These are phyloP conservation scores for Chrysochloris asiatica DNA, from an alignment of 2,113 vertebrate genomes.

Conservation along the genomic window DNA sequence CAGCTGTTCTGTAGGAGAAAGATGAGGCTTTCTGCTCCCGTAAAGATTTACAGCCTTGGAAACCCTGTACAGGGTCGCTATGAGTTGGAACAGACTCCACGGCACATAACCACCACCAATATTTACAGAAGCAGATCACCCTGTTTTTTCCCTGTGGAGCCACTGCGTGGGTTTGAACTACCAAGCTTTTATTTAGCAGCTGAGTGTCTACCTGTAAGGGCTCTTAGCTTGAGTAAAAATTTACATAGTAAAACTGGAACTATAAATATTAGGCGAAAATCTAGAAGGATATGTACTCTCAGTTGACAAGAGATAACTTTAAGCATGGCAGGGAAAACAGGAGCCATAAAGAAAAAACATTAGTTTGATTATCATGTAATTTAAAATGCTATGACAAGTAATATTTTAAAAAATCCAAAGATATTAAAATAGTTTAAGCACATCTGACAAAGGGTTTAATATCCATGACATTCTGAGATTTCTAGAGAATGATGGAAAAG, in stretches of 20 bases:
- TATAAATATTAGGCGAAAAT: neutral
- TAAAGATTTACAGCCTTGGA: too few species aligned
- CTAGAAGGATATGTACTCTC: neutral
- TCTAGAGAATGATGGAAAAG: neutral
- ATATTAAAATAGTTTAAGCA: neutral
- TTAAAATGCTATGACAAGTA: too few species aligned
- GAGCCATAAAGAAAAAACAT: neutral
- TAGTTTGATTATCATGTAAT: neutral
- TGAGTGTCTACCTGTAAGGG: neutral
- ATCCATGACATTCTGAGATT: neutral
- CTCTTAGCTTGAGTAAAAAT: conserved; percentile 26
- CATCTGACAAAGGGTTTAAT: neutral
- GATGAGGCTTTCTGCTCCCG: too few species aligned
- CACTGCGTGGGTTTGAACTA: neutral
- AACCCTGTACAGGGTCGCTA: too few species aligned
- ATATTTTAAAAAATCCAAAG: too few species aligned
- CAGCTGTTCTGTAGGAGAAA: too few species aligned
- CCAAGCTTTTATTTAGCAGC: neutral
- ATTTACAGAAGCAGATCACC: neutral
- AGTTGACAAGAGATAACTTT: neutral
- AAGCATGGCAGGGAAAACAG: conserved; percentile 19
- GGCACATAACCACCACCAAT: too few species aligned
- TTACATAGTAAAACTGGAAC: neutral
- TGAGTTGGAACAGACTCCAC: too few species aligned
- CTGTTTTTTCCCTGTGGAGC: neutral